phyloP scores from a whole-genome alignment of 2,888 invertebrate genomes.

The Eristalis pertinax region DNA sequence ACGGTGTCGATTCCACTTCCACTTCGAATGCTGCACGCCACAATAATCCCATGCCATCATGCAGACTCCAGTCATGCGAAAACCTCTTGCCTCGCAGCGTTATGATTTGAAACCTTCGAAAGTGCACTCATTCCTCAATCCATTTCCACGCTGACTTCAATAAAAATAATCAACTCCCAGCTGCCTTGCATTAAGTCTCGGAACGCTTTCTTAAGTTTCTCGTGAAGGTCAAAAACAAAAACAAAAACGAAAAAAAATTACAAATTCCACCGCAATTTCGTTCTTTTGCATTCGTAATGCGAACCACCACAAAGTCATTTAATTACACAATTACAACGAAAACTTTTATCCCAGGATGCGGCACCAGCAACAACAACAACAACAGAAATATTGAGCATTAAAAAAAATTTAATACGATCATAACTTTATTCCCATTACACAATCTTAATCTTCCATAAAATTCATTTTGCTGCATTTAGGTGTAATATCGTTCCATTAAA shows the following conservation, averaged over 20 bases:
- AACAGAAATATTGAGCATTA: constrained; percentile 25
- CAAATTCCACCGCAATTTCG: neutral
- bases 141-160: neutral
- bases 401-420: constrained; percentile 34
- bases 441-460: constrained; percentile 53
- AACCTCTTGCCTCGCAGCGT: no score
- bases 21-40: no score
- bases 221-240: neutral
- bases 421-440: constrained; percentile 41
- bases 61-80: no score
- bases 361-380: neutral
- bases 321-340: constrained; percentile 28
- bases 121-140: neutral
- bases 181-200: neutral
- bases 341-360: constrained; percentile 12
- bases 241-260: neutral
- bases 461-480: constrained; percentile 54
- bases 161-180: neutral
- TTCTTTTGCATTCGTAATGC: neutral
- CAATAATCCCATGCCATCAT: no score
- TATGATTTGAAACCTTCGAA: neutral
- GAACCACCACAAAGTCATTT: constrained; percentile 12
- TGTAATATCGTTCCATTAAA: constrained; percentile 48
- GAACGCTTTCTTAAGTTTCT: neutral
- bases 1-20: no score